These are phyloP conservation scores for Remorina albescens DNA, from an alignment of 2,797 vertebrate species.

Conservation along the genomic window DNA sequence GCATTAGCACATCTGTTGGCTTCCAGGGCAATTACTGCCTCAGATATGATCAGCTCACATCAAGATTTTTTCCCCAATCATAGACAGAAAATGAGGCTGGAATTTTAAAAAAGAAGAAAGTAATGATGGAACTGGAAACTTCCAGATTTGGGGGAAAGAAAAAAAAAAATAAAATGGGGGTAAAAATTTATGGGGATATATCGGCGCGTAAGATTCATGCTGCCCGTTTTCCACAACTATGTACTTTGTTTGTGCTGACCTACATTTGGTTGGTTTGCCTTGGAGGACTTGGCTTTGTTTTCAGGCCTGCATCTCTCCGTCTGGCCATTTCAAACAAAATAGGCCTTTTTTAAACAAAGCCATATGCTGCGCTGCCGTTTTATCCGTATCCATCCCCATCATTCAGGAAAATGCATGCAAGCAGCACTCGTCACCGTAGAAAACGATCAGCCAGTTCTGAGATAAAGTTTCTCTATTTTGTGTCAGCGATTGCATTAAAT, in stretches of 20 bases:
- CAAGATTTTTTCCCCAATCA: constrained; percentile 53
- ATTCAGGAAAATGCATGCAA: constrained; percentile 5
- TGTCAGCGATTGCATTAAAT: not conserved
- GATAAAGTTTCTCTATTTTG: not conserved
- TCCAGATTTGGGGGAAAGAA: not conserved
- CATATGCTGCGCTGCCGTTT: constrained; percentile 62
- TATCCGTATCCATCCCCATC: constrained; percentile 11
- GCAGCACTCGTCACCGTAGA: not conserved
- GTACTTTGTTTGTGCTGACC: constrained; percentile 54
- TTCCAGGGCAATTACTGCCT: constrained; percentile 68
- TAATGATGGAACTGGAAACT: constrained; percentile 36
- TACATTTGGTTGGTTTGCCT: constrained; percentile 70
- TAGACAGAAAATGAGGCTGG: constrained; percentile 43
- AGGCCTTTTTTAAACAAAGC: constrained; percentile 66
- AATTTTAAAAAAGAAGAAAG: constrained; percentile 53
- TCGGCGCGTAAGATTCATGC: constrained; percentile 1
- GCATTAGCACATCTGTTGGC: constrained; percentile 74
- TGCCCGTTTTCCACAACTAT: constrained; percentile 12
- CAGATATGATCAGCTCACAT: constrained; percentile 51
- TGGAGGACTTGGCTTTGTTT: constrained; percentile 72
- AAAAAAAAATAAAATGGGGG: not conserved
- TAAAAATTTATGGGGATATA: not conserved
- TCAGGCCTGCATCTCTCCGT: constrained; percentile 61
- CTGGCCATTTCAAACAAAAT: constrained; percentile 74
- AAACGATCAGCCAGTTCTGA: not conserved